Evolutionary conservation across 2,113 vertebrate species (phyloP).

Genomic region (Corvus cornix): DNA sequence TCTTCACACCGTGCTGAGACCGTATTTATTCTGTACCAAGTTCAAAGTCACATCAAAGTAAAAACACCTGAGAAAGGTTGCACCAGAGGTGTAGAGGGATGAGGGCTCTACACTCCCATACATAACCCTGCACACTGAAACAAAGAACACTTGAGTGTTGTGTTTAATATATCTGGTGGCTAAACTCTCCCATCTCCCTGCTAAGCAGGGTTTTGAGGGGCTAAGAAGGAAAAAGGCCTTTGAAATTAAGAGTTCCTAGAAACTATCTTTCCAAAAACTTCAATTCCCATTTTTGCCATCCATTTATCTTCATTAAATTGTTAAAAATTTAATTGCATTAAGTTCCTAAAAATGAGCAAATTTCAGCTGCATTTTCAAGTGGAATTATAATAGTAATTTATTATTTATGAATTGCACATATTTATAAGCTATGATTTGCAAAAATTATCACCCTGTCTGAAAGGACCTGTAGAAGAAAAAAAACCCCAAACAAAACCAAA

Average conservation of each 20-base stretch:
- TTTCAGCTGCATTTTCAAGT: neutral
- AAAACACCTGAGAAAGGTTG: neutral
- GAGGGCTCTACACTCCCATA: neutral
- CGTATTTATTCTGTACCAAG: neutral
- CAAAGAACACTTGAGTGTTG: neutral
- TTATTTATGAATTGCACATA: neutral
- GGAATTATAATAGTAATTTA: neutral
- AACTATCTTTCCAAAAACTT: neutral
- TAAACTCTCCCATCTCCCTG: neutral
- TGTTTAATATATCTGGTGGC: neutral
- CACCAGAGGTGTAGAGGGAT: neutral
- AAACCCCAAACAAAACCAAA: rapidly evolving
- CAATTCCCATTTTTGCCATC: neutral
- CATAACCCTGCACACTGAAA: neutral
- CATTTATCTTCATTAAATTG: neutral
- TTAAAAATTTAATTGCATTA: neutral
- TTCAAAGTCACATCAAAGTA: neutral
- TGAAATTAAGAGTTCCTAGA: neutral
- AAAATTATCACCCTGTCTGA: neutral
- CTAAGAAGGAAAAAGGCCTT: neutral
- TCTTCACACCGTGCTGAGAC: neutral
- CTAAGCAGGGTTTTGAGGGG: neutral
- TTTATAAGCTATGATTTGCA: neutral
- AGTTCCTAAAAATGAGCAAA: neutral
- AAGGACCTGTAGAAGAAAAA: neutral